A percentile compares a stretch with the other conserved stretches of the same genome.
Evolutionary conservation across 2,797 vertebrate species (phyloP).

Genomic region (Antrozous pallidus): DNA sequence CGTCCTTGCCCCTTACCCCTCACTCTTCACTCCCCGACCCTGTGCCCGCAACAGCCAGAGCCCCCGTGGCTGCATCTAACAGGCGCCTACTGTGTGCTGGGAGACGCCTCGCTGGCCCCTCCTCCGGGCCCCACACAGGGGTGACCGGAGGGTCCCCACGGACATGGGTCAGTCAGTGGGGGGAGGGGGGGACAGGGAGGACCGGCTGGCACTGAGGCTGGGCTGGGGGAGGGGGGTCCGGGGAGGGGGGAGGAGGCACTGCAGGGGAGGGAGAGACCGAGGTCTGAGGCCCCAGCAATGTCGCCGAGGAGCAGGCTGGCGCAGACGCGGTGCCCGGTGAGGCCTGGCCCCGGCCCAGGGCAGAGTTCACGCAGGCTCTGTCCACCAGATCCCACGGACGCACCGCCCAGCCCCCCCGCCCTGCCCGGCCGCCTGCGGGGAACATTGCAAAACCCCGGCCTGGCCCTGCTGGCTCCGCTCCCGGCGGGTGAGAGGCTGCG

Average conservation of each 20-base stretch:
- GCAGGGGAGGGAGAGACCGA: not conserved
- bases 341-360: not conserved
- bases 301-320: rapidly evolving
- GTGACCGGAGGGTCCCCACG: not conserved
- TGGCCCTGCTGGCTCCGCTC: not conserved
- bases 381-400: not conserved
- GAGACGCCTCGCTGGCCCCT: rapidly evolving
- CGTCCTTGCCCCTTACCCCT: rapidly evolving
- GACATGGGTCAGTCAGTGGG: not conserved
- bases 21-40: not conserved
- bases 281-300: not conserved
- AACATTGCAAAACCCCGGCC: not conserved
- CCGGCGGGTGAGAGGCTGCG: not conserved
- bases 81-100: rapidly evolving
- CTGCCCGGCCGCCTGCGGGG: not conserved
- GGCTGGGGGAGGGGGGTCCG: not conserved
- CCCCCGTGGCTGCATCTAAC: rapidly evolving
- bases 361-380: not conserved
- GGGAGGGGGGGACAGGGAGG: rapidly evolving
- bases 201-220: not conserved
- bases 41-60: not conserved
- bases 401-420: rapidly evolving
- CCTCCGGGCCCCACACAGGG: not conserved
- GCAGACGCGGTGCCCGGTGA: rapidly evolving
- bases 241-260: not conserved